Conservation (phyloP, 1,140 invertebrate genomes). For the Ectropis grisescens region DNA sequence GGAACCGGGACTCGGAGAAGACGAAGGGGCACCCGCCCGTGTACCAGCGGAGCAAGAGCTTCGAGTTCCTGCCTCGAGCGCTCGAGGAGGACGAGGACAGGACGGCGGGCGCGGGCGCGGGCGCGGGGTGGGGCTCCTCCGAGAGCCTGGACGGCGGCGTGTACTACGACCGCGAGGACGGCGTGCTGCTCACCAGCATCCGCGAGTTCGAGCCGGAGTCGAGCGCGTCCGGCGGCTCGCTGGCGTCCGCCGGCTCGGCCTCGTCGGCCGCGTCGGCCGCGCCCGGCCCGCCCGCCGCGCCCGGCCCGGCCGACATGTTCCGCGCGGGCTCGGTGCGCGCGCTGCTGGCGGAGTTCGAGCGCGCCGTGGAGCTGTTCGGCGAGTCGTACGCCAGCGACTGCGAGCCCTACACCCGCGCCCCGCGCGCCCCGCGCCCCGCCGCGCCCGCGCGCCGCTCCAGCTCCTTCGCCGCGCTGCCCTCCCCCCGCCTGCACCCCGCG, state of each 20-base stretch:
- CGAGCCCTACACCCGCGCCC: conserved; percentile 47
- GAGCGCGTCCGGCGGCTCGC: conserved; percentile 28
- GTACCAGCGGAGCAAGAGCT: conserved; percentile 56
- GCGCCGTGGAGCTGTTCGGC: conserved; percentile 51
- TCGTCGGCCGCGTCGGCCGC: conserved; percentile 12
- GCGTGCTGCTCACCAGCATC: conserved; percentile 45
- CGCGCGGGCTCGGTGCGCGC: conserved; percentile 44
- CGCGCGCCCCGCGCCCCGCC: conserved; percentile 11
- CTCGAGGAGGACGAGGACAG: conserved; percentile 25
- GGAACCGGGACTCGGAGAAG: conserved; percentile 39
- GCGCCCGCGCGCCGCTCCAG: conserved; percentile 42
- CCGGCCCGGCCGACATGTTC: conserved; percentile 25
- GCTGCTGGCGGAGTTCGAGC: conserved; percentile 49
- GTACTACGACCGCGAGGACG: conserved; percentile 42
- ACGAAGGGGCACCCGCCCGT: conserved; percentile 27
- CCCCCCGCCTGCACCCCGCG: conserved; percentile 48
- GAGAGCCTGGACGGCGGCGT: conserved; percentile 44
- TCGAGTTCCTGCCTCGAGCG: conserved; percentile 51
- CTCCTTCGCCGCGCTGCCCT: conserved; percentile 41
- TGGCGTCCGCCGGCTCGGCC: conserved; percentile 29
- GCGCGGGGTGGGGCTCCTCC: conserved; percentile 30
- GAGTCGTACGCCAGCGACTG: conserved; percentile 57
- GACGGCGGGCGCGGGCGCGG: conserved; percentile 33
- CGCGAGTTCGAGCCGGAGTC: conserved; percentile 35
- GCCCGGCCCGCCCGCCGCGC: conserved; percentile 16